These are phyloP conservation scores for Macropus fuliginosus DNA, from an alignment of 2,797 vertebrate genomes.

Conservation along the genomic window DNA sequence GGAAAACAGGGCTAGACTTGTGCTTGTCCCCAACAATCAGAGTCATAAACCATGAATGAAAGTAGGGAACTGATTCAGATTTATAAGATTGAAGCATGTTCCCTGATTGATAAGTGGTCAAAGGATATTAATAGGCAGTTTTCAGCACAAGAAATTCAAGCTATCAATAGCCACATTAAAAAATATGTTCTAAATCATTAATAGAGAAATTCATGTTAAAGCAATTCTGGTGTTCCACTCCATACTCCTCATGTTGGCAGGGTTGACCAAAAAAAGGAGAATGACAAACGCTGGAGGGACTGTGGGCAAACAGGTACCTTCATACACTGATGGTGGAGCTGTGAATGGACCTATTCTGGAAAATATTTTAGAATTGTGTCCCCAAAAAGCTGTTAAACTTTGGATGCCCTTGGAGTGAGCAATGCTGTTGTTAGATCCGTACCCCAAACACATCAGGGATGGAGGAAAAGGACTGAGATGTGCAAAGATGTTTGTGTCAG, in stretches of 20 bases:
- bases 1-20: background rate
- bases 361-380: background rate
- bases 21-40: background rate
- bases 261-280: background rate
- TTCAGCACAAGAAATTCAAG: background rate
- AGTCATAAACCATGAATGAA: background rate
- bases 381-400: background rate
- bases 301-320: background rate
- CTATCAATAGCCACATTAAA: background rate
- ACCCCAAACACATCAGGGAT: background rate
- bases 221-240: background rate
- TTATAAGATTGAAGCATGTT: background rate
- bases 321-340: background rate
- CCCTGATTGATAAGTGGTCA: background rate
- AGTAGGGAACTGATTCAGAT: background rate
- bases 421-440: background rate
- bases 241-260: background rate
- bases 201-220: background rate
- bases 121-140: background rate
- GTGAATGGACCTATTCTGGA: background rate
- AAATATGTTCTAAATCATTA: background rate
- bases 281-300: background rate
- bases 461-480: background rate
- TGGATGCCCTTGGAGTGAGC: background rate
- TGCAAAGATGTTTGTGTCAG: background rate